A percentile compares a stretch with the other conserved stretches of the same genome.
phyloP scores from a whole-genome alignment of 23 tunicate species.

The Trididemnum clinides region DNA sequence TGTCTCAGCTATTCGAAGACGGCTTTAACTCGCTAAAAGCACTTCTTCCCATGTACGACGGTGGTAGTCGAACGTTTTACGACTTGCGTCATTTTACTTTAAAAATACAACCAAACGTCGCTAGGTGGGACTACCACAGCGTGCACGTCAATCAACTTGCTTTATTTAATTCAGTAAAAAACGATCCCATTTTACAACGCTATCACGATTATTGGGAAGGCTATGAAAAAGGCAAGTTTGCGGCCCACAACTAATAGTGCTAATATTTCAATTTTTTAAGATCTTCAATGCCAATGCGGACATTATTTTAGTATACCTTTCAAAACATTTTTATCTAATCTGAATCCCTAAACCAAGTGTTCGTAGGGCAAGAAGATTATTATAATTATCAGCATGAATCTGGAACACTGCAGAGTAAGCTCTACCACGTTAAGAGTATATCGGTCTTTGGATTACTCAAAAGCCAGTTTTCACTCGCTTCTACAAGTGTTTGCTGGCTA shows the following conservation, averaged over 20 bases:
- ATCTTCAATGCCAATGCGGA: too few species aligned
- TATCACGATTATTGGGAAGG: conserved; percentile 71
- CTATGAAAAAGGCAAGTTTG: conserved; percentile 68
- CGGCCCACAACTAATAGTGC: conserved; percentile 92
- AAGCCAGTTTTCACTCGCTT: too few species aligned
- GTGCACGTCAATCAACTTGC: conserved; percentile 91
- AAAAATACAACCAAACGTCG: conserved; percentile 82
- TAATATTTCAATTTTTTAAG: too few species aligned
- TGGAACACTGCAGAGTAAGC: too few species aligned
- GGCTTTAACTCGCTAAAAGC: conserved; percentile 84
- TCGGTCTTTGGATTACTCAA: too few species aligned
- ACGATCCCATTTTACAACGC: conserved; percentile 72
- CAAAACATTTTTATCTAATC: too few species aligned
- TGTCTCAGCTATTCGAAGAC: conserved; percentile 53
- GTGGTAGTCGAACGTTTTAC: conserved; percentile 85
- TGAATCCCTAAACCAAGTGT: too few species aligned
- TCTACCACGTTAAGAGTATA: too few species aligned
- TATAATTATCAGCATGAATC: too few species aligned
- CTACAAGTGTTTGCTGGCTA: too few species aligned
- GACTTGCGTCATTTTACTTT: conserved; percentile 83
- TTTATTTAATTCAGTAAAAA: conserved; percentile 47
- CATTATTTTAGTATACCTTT: too few species aligned
- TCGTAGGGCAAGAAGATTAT: too few species aligned
- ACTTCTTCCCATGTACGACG: conserved; percentile 93
- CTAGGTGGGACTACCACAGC: conserved; percentile 98